These are phyloP conservation scores for Drosophila yooni DNA, from an alignment of 2,888 invertebrate species.

Conservation along the genomic window DNA sequence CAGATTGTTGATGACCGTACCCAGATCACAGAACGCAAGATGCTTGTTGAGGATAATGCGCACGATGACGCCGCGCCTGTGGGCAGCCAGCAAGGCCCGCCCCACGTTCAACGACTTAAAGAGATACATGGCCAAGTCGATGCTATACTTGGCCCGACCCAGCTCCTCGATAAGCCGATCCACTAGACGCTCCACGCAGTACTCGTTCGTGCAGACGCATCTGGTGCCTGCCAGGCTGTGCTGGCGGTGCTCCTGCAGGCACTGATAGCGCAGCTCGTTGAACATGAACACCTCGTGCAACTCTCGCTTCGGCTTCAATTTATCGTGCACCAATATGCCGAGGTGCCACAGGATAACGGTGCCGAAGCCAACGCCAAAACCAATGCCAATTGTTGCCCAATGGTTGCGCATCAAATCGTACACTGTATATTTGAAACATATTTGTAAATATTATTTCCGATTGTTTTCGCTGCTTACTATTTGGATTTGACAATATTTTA, in stretches of 20 bases:
- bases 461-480: not conserved
- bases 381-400: not conserved
- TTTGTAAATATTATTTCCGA: not conserved
- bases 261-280: slow-evolving; percentile 5
- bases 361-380: not conserved
- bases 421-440: not conserved
- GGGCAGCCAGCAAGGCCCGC: slow-evolving; percentile 3
- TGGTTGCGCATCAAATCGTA: not conserved
- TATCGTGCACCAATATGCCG: not conserved
- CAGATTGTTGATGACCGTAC: not conserved
- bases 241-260: slow-evolving; percentile 1
- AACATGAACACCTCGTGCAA: slow-evolving; percentile 6
- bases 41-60: not conserved
- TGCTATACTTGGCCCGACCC: not conserved
- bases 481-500: not conserved
- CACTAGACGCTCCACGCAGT: slow-evolving; percentile 2
- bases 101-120: not conserved
- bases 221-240: not conserved
- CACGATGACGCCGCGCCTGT: slow-evolving; percentile 3
- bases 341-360: not conserved
- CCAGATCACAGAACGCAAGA: too few species aligned
- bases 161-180: not conserved
- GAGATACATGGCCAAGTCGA: slow-evolving; percentile 3
- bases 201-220: slow-evolving; percentile 1
- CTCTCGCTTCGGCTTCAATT: not conserved